A percentile compares a stretch with the other conserved stretches of the same genome.
phyloP scores from a whole-genome alignment of 2,797 vertebrate genomes.

The Cryptoprocta ferox region DNA sequence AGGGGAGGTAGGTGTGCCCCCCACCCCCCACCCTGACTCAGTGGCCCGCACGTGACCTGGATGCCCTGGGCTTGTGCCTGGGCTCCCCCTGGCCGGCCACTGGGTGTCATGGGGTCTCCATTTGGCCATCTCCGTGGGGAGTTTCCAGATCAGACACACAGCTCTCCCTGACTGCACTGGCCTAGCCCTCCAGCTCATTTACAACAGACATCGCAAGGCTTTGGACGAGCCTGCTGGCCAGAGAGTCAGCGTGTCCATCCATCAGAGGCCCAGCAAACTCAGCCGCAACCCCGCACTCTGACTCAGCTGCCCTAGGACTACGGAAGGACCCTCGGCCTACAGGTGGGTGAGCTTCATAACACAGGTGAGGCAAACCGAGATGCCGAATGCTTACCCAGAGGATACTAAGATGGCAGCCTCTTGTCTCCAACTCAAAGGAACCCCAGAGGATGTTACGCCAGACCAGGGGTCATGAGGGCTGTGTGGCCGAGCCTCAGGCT shows the following conservation, averaged over 20 bases:
- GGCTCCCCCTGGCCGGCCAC: background rate
- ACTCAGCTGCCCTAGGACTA: background rate
- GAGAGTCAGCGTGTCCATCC: background rate
- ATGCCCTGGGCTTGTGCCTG: background rate
- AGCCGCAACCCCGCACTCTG: too few relatives aligned
- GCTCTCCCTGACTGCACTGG: background rate
- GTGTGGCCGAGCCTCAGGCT: background rate
- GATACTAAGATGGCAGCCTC: background rate
- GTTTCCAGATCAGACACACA: background rate
- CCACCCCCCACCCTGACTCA: background rate
- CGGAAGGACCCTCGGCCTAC: background rate
- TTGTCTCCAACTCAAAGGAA: background rate
- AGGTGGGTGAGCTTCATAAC: accelerated
- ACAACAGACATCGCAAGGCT: background rate
- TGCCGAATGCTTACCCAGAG: background rate
- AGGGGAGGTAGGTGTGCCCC: background rate
- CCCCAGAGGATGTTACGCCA: background rate
- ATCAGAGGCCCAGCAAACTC: accelerated
- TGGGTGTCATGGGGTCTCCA: background rate
- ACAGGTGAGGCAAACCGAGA: background rate
- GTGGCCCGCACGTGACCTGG: background rate
- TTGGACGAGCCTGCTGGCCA: background rate
- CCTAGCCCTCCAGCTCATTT: background rate
- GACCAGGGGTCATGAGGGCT: background rate
- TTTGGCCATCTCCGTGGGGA: background rate